Base-by-base conservation (phyloP, 1,140 invertebrate genomes). In the Cyclargus thomasi region DNA sequence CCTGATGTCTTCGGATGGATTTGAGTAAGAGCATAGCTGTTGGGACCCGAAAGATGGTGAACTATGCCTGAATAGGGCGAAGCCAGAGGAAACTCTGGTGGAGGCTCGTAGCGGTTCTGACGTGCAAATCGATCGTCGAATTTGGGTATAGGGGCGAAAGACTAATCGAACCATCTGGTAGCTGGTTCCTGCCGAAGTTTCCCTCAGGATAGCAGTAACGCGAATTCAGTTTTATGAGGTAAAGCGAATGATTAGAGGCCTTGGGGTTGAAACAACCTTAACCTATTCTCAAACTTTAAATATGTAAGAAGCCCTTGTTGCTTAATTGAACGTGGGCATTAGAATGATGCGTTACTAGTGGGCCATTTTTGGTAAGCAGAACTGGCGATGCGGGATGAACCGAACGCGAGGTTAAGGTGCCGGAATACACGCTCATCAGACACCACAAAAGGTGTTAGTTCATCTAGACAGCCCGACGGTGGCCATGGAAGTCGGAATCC, bases 101-200 rank as follows among this genome's bases (percentile, higher is more conserved):
- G 95, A 96, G 92, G 95, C 92, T 92, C 94, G 95, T 91, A 95
- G 94, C 94, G 94, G 92, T 96, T 35, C 29, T 35, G 29, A 35
- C 29, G 29, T 35, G 29, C 29, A 35, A 35, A 35, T 35, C 29
- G 29, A 95, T 96, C 94, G 95, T 96, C 94, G 91, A 93, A 97
- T 92, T 92, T 95, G 94, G 93, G 95, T 95, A 95, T 96, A 96
- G 95, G 94, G 95, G 95, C 94, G 95, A 96, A 96, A 97, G 95
- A 96, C 95, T 94, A 96, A 96, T 96, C 94, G 95, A 96, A 96
- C 94, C 93, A 94, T 96, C 95, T 96, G 95, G 94, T 95, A 96
- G 95, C 94, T 96, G 94, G 95, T 96, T 96, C 94, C 94, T 91
- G 94, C 94, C 93, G 95, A 96, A 96, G 95, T 96, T 96, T 96